These are phyloP conservation scores for Leptodactylus fallax DNA, from an alignment of 2,797 vertebrate genomes.

Conservation along the genomic window DNA sequence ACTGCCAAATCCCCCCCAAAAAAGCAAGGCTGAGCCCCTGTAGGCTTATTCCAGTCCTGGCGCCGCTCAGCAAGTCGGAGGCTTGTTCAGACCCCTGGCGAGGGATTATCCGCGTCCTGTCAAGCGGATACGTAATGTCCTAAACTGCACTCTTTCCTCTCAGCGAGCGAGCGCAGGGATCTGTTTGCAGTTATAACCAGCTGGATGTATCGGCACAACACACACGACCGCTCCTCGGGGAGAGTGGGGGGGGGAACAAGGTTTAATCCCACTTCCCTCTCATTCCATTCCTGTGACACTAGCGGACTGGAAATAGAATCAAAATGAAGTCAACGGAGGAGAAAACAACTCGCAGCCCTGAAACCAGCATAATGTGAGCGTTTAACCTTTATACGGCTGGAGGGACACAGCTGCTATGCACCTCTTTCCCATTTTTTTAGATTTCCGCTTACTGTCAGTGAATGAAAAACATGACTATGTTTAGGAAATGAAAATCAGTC, in stretches of 20 bases:
- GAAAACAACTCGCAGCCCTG: neutral
- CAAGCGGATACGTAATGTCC: neutral
- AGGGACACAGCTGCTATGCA: neutral
- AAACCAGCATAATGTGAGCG: neutral
- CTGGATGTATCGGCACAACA: conserved; percentile 21
- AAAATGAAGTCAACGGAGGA: conserved; percentile 22
- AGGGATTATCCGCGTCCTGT: neutral
- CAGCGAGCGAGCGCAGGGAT: conserved; percentile 5
- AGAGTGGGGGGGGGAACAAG: neutral
- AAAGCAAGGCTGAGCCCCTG: neutral
- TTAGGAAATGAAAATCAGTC: too few relatives aligned
- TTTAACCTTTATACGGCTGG: neutral
- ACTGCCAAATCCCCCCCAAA: neutral
- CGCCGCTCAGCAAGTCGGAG: neutral
- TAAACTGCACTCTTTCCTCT: neutral
- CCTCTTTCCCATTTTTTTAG: neutral
- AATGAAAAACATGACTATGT: neutral
- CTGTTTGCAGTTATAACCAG: conserved; percentile 54
- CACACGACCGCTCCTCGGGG: neutral
- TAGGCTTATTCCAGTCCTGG: neutral
- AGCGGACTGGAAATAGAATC: conserved; percentile 23
- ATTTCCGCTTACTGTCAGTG: neutral
- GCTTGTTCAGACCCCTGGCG: neutral
- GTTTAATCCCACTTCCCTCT: conserved; percentile 28
- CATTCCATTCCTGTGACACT: conserved; percentile 52